These are phyloP conservation scores for Pheosia gnoma DNA, from an alignment of 2,888 invertebrate species.

Conservation along the genomic window DNA sequence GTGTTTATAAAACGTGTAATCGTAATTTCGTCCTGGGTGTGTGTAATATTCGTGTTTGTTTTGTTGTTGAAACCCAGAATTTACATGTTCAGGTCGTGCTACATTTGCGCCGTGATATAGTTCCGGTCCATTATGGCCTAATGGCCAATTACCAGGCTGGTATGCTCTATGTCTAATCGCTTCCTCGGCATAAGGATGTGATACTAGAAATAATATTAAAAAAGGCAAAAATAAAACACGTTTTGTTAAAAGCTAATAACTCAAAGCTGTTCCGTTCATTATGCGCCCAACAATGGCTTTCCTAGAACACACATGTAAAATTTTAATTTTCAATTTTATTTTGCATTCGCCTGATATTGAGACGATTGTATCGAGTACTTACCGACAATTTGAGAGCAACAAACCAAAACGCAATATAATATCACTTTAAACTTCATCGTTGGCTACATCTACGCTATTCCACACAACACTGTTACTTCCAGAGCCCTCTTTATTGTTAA, in stretches of 20 bases:
- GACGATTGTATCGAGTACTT: slow-evolving; percentile 27
- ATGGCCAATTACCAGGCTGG: slow-evolving; percentile 18
- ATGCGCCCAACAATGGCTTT: no score
- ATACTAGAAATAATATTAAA: slow-evolving; percentile 33
- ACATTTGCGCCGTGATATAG: slow-evolving; percentile 17
- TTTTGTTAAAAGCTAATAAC: no score
- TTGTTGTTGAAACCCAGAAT: slow-evolving; percentile 12
- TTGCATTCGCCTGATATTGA: neutral
- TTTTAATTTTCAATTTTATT: neutral
- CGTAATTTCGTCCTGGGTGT: slow-evolving; percentile 10
- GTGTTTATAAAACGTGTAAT: slow-evolving; percentile 10
- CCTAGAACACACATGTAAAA: no score
- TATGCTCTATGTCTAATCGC: slow-evolving; percentile 23
- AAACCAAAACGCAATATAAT: slow-evolving; percentile 46
- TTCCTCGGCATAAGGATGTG: slow-evolving; percentile 30
- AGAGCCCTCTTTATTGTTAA: slow-evolving; percentile 45
- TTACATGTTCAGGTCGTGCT: slow-evolving; percentile 26
- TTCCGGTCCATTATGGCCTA: slow-evolving; percentile 15
- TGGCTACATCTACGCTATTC: slow-evolving; percentile 44
- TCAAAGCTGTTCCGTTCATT: no score
- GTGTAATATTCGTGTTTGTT: slow-evolving; percentile 11
- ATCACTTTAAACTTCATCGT: slow-evolving; percentile 45
- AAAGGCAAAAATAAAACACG: neutral
- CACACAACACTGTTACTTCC: slow-evolving; percentile 48
- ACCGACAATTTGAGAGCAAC: slow-evolving; percentile 50